Evolutionary conservation across 2,888 invertebrate species (phyloP).

Genomic region (Plagodis pulveraria): DNA sequence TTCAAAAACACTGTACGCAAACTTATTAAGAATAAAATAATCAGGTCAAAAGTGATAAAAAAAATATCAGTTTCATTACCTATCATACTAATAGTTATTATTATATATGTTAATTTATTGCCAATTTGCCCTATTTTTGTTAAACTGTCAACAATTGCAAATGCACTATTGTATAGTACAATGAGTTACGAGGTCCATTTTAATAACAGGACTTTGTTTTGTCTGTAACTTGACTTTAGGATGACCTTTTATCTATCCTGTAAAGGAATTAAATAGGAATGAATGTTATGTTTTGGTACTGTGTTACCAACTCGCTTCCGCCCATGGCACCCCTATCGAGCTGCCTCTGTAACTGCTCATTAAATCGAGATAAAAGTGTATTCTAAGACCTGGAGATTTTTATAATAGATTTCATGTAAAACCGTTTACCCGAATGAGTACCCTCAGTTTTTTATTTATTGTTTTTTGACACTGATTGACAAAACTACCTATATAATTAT

Average conservation of each 20-base stretch:
- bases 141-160: constrained; percentile 15
- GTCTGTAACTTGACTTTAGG: constrained; percentile 16
- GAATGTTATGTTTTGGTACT: too few species aligned
- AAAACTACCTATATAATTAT: too few species aligned
- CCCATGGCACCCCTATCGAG: too few species aligned
- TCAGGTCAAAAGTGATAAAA: constrained; percentile 31
- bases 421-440: too few species aligned
- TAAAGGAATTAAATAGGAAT: background rate
- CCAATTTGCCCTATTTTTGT: constrained; percentile 36
- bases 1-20: too few species aligned
- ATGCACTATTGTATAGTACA: constrained; percentile 11
- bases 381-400: too few species aligned
- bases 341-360: too few species aligned
- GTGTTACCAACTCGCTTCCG: too few species aligned
- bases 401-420: too few species aligned
- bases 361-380: too few species aligned
- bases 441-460: too few species aligned
- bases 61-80: constrained; percentile 11
- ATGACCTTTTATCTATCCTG: constrained; percentile 11
- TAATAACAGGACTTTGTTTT: constrained; percentile 16
- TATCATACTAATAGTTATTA: constrained; percentile 18
- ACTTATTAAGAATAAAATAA: constrained; percentile 12
- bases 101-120: constrained; percentile 34
- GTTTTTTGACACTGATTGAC: too few species aligned
- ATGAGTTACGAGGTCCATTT: constrained; percentile 14